Conservation (phyloP, 2,888 invertebrate species). For the Omphaloscelis lunosa region DNA sequence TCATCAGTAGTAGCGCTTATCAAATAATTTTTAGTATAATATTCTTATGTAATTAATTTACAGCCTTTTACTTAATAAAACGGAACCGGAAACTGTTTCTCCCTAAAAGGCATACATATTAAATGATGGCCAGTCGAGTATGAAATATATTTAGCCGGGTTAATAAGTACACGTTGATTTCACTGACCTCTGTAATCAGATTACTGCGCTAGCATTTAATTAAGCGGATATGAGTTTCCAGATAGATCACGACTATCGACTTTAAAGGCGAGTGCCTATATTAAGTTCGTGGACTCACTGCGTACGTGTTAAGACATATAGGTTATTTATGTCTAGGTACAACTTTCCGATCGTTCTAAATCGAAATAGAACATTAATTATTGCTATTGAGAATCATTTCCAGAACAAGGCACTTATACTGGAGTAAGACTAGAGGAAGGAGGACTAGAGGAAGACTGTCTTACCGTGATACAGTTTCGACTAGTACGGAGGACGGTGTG, state of each 20-base stretch:
- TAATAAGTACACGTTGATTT: slow-evolving; percentile 58
- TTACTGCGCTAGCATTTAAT: slow-evolving; percentile 72
- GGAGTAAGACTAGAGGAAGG: no score
- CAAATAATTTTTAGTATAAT: no score
- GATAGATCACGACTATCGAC: slow-evolving; percentile 65
- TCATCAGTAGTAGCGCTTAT: no score
- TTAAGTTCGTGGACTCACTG: slow-evolving; percentile 16
- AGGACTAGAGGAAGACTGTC: no score
- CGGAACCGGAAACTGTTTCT: background rate
- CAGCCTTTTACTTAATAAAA: background rate
- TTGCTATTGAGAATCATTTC: slow-evolving; percentile 2
- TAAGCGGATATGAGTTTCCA: slow-evolving; percentile 76
- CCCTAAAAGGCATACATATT: slow-evolving; percentile 26
- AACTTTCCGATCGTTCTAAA: background rate
- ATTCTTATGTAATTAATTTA: no score
- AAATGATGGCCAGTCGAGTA: slow-evolving; percentile 38
- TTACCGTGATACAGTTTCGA: no score
- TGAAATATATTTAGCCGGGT: slow-evolving; percentile 57
- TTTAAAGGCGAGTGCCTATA: slow-evolving; percentile 40
- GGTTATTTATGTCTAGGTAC: background rate
- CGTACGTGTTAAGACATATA: slow-evolving; percentile 11
- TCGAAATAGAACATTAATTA: slow-evolving; percentile 11
- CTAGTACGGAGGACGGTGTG: no score
- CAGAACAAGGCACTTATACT: background rate
- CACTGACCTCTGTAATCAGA: slow-evolving; percentile 72